Conservation (phyloP, 1,140 invertebrate genomes). For the Atta colombica region DNA sequence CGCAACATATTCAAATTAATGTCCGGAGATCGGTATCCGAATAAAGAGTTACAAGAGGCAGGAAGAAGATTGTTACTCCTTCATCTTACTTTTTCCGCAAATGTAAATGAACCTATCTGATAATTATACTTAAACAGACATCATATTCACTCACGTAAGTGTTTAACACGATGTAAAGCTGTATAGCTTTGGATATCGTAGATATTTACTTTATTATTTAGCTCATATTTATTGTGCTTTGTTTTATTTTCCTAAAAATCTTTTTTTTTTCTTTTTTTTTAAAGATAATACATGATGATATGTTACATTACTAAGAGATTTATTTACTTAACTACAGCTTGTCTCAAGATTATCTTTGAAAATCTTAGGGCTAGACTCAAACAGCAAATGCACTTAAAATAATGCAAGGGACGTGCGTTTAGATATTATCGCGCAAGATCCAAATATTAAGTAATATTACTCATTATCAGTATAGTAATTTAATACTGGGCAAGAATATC, state of each 20-base stretch:
- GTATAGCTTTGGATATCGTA: not conserved
- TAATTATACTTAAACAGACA: conserved; percentile 3
- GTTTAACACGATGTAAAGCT: not conserved
- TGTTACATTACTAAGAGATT: not conserved
- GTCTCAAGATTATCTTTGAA: conserved; percentile 18
- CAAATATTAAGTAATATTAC: conserved; percentile 38
- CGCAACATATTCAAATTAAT: conserved; percentile 64
- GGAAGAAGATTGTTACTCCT: conserved; percentile 49
- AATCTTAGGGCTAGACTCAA: not conserved
- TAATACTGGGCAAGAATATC: conserved; percentile 16
- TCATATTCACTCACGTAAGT: not conserved
- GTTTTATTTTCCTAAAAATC: not conserved
- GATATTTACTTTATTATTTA: not conserved
- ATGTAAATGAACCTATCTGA: conserved; percentile 10
- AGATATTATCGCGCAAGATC: not conserved
- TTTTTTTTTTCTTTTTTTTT: not conserved
- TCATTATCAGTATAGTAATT: conserved; percentile 21
- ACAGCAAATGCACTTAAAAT: conserved; percentile 11
- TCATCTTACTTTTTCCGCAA: conserved; percentile 43
- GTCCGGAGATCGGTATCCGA: conserved; percentile 57
- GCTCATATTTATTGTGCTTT: not conserved
- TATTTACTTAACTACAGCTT: conserved; percentile 24
- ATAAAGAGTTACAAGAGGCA: conserved; percentile 59
- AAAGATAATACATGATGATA: not conserved
- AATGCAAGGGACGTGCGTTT: not conserved